Evolutionary conservation across 2,888 invertebrate species (phyloP).

Genomic region (Rotaria magnacalcarata): DNA sequence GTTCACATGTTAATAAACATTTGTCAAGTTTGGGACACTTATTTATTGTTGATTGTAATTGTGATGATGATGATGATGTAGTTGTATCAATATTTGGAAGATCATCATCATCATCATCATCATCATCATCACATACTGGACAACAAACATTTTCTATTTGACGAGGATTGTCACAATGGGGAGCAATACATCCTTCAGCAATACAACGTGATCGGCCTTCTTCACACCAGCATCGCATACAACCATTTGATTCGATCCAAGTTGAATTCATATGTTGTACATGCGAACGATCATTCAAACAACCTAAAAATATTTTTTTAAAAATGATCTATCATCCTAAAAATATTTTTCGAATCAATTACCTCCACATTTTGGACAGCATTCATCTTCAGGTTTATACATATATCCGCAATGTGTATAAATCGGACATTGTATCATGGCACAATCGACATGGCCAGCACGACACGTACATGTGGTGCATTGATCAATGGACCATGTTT

Average conservation of each 20-base stretch:
- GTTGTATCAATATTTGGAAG: neutral
- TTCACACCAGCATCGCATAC: slow-evolving; percentile 30
- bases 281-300: slow-evolving; percentile 8
- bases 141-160: slow-evolving; percentile 30
- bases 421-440: neutral
- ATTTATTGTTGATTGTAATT: neutral
- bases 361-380: slow-evolving; percentile 30
- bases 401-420: slow-evolving; percentile 33
- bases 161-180: slow-evolving; percentile 32
- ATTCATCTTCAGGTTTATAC: slow-evolving; percentile 32
- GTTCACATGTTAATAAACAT: slow-evolving; percentile 21
- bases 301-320: neutral
- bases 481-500: slow-evolving; percentile 27
- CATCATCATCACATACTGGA: neutral
- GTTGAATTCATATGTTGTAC: slow-evolving; percentile 36
- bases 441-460: slow-evolving; percentile 7
- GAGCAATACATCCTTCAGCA: slow-evolving; percentile 23
- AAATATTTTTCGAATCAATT: neutral
- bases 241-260: slow-evolving; percentile 32
- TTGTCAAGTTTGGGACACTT: neutral
- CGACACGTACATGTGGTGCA: slow-evolving; percentile 28
- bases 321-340: too few species aligned
- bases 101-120: neutral
- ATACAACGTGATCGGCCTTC: slow-evolving; percentile 29
- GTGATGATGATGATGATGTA: neutral